Conservation (phyloP, 2,113 vertebrate genomes). For the Ardeotis arabs region DNA sequence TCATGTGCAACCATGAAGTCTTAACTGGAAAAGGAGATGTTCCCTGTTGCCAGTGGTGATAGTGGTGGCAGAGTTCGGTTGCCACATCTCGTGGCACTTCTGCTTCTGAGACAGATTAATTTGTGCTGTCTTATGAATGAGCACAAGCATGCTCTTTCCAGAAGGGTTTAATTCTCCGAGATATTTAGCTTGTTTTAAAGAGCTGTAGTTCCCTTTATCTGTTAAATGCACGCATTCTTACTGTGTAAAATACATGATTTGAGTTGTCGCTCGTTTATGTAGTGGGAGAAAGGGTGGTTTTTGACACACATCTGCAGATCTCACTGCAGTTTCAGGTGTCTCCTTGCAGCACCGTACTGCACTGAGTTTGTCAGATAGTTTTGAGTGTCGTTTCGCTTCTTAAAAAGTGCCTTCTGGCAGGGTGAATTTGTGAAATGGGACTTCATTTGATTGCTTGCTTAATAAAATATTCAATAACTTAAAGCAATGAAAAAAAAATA, state of each 20-base stretch:
- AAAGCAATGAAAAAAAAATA: background rate
- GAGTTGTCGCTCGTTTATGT: accelerated
- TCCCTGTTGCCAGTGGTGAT: background rate
- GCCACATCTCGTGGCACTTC: background rate
- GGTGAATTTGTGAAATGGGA: background rate
- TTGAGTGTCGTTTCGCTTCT: background rate
- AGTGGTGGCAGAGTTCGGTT: background rate
- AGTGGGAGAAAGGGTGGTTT: background rate
- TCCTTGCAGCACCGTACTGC: background rate
- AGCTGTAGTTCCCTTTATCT: background rate
- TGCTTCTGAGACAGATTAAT: background rate
- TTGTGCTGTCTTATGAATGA: background rate
- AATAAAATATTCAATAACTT: background rate
- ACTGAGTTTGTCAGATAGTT: background rate
- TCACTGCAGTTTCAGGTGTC: background rate
- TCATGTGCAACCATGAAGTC: background rate
- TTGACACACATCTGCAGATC: background rate
- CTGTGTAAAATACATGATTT: accelerated
- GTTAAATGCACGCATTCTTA: background rate
- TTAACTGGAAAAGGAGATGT: background rate
- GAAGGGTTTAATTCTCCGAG: background rate
- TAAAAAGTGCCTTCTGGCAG: background rate
- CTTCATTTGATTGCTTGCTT: background rate
- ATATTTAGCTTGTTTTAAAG: background rate
- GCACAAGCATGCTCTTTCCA: background rate